Conservation (phyloP, 2,888 invertebrate genomes). For the Nomada lathburiana region DNA sequence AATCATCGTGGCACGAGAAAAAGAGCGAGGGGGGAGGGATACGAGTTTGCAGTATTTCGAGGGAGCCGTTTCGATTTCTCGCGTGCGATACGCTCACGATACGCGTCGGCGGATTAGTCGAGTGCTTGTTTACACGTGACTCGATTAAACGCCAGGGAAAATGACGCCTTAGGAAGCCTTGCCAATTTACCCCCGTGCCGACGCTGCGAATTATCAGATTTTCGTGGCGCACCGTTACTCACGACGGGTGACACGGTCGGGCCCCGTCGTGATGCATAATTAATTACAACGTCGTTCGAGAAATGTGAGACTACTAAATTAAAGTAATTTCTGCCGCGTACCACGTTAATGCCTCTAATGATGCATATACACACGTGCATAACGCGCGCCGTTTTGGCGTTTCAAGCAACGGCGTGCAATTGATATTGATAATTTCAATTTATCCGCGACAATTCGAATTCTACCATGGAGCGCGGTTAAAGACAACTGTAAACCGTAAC, state of each 20-base stretch:
- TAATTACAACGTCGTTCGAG: constrained; percentile 16
- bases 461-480: neutral
- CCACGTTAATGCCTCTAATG: constrained; percentile 18
- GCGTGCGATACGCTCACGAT: constrained; percentile 36
- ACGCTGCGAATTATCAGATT: constrained; percentile 27
- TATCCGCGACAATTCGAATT: neutral
- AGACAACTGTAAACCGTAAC: neutral
- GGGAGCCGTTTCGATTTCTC: constrained; percentile 53
- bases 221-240: neutral
- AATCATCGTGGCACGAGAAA: neutral
- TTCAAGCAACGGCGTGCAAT: constrained; percentile 13
- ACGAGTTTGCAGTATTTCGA: constrained; percentile 26
- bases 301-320: constrained; percentile 8
- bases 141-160: constrained; percentile 63
- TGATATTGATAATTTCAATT: constrained; percentile 34
- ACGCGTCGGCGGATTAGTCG: constrained; percentile 44
- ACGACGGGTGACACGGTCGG: too few relatives aligned
- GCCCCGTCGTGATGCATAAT: constrained; percentile 7
- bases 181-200: constrained; percentile 30
- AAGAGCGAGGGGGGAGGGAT: neutral
- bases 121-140: constrained; percentile 60
- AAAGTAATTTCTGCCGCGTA: constrained; percentile 6
- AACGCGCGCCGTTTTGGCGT: neutral
- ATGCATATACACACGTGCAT: neutral
- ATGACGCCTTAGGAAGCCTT: constrained; percentile 27